Evolutionary conservation across 2,113 vertebrate species (phyloP), one percentile per base, ranked within the genome.

Genomic region (Pipa parva): DNA sequence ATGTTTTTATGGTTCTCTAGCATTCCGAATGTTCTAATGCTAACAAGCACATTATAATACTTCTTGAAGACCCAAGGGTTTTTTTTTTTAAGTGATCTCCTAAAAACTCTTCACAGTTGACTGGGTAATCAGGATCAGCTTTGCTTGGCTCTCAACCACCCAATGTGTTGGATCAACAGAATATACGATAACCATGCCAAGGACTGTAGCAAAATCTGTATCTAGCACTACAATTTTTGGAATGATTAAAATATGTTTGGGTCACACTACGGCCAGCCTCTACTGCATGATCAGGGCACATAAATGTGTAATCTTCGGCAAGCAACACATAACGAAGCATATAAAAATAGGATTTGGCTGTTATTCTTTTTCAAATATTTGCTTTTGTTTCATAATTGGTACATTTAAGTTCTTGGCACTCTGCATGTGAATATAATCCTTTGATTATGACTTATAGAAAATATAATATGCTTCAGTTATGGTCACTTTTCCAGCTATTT

Each of bases 71-170:
- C 52, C 63, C 6, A 27, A 57, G 39, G 63, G 27, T 58, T 27
- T 50, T 45, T 58, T 36, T 67, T 48, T n/a, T n/a, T n/a, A n/a
- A 68, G 29, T 59, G 61, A 48, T 37, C 48, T 63, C 20, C 26
- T 52, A 49, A 63, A 63, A 63, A 63, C 48, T 37, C 61, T 63
- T 63, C 54, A 59, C 54, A 67, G 54, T 24, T 21, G 29, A 26
- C 58, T 67, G 42, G 54, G 42, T 37, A 36, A 57, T 48, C 54
- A 58, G 39, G 46, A 21, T 36, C 36, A 67, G 28, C 17, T 63
- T 22, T 59, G n/a, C 45, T 27, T 36, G 42, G 42, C 64, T 59
- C 29, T 48, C 54, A 39, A 55, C 45, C 18, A 68, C 22, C 29
- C 31, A 51, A 59, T 22, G 55, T 68, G 64, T 59, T 68, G 56